Percentiles rank a stretch among this genome's conserved stretches.
Conservation (phyloP, 2,888 invertebrate genomes). For the Sphaerophoria taeniata region DNA sequence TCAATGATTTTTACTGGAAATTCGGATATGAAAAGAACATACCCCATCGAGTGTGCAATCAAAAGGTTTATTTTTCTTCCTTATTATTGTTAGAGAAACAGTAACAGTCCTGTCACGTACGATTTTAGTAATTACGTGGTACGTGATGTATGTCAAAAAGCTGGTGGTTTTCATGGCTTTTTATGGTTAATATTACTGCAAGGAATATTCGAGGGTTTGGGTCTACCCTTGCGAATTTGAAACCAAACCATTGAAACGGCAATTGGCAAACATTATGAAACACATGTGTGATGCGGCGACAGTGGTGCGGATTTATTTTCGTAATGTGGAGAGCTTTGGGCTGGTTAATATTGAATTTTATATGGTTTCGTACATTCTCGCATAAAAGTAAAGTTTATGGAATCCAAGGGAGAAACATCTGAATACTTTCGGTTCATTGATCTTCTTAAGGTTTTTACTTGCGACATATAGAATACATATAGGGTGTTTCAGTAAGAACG, state of each 20-base stretch:
- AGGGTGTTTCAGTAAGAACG: too few species aligned
- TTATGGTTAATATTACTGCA: slow-evolving; percentile 69
- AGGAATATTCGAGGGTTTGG: slow-evolving; percentile 46
- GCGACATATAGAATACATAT: too few species aligned
- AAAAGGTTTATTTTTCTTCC: slow-evolving; percentile 26
- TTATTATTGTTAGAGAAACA: background rate
- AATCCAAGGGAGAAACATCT: background rate
- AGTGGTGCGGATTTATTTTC: slow-evolving; percentile 65
- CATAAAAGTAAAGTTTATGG: slow-evolving; percentile 10
- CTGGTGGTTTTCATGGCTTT: slow-evolving; percentile 59
- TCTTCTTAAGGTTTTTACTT: too few species aligned
- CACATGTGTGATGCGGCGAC: slow-evolving; percentile 49
- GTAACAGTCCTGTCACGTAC: slow-evolving; percentile 61
- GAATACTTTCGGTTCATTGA: background rate
- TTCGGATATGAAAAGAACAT: background rate
- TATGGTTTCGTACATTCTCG: slow-evolving; percentile 19
- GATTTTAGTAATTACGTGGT: slow-evolving; percentile 67
- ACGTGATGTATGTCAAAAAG: slow-evolving; percentile 58
- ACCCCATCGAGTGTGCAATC: slow-evolving; percentile 19
- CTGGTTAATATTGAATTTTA: slow-evolving; percentile 68
- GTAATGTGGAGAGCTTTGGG: slow-evolving; percentile 47
- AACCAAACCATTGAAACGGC: slow-evolving; percentile 34
- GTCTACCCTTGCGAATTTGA: slow-evolving; percentile 22
- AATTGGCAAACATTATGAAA: slow-evolving; percentile 36
- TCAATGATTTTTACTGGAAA: slow-evolving; percentile 48